Base-by-base conservation (phyloP, 2,113 vertebrate species). In the Pterocles burchelli region DNA sequence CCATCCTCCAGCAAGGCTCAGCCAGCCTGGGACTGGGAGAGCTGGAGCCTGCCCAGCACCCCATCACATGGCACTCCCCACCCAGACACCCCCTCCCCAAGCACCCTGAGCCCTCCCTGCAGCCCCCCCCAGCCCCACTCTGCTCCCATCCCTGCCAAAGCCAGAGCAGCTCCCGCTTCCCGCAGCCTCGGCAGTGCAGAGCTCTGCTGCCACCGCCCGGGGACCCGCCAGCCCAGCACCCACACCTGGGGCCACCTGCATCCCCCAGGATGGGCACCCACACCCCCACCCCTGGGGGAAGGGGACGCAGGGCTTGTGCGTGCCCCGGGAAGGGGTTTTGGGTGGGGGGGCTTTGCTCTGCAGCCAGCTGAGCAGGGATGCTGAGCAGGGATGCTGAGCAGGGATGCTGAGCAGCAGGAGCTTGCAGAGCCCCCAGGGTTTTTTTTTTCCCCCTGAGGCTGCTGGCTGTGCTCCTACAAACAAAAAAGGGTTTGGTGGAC, bases 201-300 rank as follows among this genome's bases (percentile, higher is more conserved):
- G 85, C 93, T 93, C 81, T 91, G 93, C 95, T 95, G 95, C 93
- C 95, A 86, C 90, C 93, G 28, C 52, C 80, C 76, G 95, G 92
- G 75, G 3, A 58, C 2, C n/a, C 7, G 9, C 21, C 52, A 9
- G 25, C 45, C 9, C 48, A 25, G 75, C 63, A 34, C 57, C 46
- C 25, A 41, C 38, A 41, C 38, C 38, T 41, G 38, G 10, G 38
- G 38, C 38, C 38, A 49, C 15, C 15, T 9, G 15, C 51, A 12
- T 33, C 4, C 84, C n/a, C 26, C 6, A 7, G 20, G 46, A 25
- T 8, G 7, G 7, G 41, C 41, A 48, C 20, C 43, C 66, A 3
- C 2, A 8, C 22, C 11, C 24, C 65, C 34, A 22, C 15, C 25
- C 31, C 54, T 1, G 1, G 8, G 41, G 24, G 7, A 49, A 48